Base-by-base conservation (phyloP, 1,140 invertebrate species). In the Bombus affinis region DNA sequence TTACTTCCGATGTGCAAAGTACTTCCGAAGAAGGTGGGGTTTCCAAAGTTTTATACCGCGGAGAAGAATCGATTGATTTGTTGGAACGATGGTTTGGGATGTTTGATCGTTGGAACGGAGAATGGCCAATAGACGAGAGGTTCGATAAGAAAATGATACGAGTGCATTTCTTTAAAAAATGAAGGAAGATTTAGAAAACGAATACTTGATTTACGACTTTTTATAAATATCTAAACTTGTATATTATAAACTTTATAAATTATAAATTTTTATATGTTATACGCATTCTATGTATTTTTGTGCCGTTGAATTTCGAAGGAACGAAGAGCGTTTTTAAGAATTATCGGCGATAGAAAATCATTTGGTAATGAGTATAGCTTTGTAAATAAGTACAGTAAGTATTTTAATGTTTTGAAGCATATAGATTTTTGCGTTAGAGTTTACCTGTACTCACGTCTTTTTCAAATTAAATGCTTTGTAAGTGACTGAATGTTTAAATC, bases 1-100 rank as follows among this genome's bases (percentile, higher is more conserved):
- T 70, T 65, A 77, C 73, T 77, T 78, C 75, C 47, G 47, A 39
- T 32, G 37, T 35, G 82, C 32, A 68, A 78, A 71, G 75, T 35
- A 78, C 82, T 78, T 84, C 66, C 37, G 65, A 59, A 9, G 10
- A 22, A 42, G 37, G 22, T 42, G 44, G 9, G 35, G 12, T 47
- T 47, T 65, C 39, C 57, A 73, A 39, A 73, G 57, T 22, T 74
- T 62, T 71, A 42, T n/a, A 42, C 10, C 9, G 15, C 15, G 32
- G 6, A 35, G 8, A 13, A 5, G 32, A 32, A 57, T 25, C 28
- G 39, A 73, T 73, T 15, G 35, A 6, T 32, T 72, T 18, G 37
- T 35, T 42, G 28, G 18, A 44, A 65, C 5, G 15, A 13, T 6
- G 39, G 15, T n/a, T 39, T 39, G 4, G 25, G 1, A 28, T 39